phyloP scores from a whole-genome alignment of 2,797 vertebrate species.

The Glyptemys insculpta region DNA sequence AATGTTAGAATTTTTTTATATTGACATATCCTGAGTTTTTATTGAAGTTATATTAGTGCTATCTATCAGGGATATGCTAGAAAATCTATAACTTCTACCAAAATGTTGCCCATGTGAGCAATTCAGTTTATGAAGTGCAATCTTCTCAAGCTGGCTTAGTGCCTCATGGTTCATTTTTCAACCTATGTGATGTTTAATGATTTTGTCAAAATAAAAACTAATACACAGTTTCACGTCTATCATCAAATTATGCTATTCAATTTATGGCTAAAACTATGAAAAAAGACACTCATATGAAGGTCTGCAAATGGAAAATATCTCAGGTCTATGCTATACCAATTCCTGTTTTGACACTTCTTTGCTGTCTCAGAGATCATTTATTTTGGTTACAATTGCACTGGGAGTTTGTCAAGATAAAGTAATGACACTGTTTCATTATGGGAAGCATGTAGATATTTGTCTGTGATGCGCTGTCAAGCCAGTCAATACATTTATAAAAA shows the following conservation, averaged over 20 bases:
- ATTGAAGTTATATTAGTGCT: slow-evolving; percentile 98
- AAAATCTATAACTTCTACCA: slow-evolving; percentile 97
- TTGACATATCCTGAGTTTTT: slow-evolving; percentile 94
- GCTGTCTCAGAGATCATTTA: slow-evolving; percentile 54
- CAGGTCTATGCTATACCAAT: slow-evolving; percentile 57
- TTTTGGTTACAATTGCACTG: slow-evolving; percentile 72
- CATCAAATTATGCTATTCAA: slow-evolving; percentile 87
- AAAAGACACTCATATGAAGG: slow-evolving; percentile 75
- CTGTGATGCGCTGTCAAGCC: slow-evolving; percentile 45
- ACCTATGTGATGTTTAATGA: slow-evolving; percentile 91
- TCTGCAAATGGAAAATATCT: slow-evolving; percentile 75
- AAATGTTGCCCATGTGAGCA: slow-evolving; percentile 93
- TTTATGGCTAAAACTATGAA: slow-evolving; percentile 77
- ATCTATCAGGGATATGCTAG: slow-evolving; percentile 97
- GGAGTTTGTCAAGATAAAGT: slow-evolving; percentile 73
- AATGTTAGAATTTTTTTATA: slow-evolving; percentile 87
- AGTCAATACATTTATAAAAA: slow-evolving; percentile 61
- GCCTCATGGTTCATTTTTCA: slow-evolving; percentile 92
- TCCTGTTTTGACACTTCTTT: slow-evolving; percentile 72
- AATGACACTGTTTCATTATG: slow-evolving; percentile 76
- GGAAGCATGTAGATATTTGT: slow-evolving; percentile 77
- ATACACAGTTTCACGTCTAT: slow-evolving; percentile 87
- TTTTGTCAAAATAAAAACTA: slow-evolving; percentile 94
- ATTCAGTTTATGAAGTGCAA: slow-evolving; percentile 96
- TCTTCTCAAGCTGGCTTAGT: slow-evolving; percentile 88